Evolutionary conservation across 2,797 vertebrate species (phyloP).

Genomic region (Silurus aristotelis): DNA sequence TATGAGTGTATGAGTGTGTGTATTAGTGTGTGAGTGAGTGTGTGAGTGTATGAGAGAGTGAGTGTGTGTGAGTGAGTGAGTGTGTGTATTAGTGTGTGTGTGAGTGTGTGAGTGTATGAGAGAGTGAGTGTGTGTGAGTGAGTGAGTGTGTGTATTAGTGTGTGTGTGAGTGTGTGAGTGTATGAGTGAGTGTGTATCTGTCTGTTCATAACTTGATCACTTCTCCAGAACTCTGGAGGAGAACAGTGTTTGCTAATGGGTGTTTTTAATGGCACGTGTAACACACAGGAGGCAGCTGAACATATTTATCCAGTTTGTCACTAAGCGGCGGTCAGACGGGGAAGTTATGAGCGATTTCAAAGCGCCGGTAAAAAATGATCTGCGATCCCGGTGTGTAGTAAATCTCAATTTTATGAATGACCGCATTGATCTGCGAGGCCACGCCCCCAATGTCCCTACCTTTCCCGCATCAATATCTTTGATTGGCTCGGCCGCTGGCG

Average conservation of each 20-base stretch:
- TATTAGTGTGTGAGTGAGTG: too few relatives aligned
- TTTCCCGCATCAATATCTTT: conserved; percentile 37
- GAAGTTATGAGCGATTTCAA: conserved; percentile 68
- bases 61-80: too few relatives aligned
- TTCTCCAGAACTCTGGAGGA: background rate
- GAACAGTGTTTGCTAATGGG: background rate
- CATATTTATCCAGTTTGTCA: conserved; percentile 70
- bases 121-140: background rate
- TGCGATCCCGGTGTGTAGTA: conserved; percentile 72
- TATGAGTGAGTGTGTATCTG: background rate
- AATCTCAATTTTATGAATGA: conserved; percentile 82
- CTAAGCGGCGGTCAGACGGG: conserved; percentile 61
- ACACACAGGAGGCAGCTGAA: conserved; percentile 67
- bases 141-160: background rate
- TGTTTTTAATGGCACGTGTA: background rate
- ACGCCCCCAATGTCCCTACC: conserved; percentile 61
- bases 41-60: too few relatives aligned
- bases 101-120: background rate
- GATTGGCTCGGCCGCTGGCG: conserved; percentile 63
- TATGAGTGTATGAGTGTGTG: too few relatives aligned
- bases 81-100: too few relatives aligned
- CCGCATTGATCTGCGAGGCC: conserved; percentile 73
- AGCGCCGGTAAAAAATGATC: conserved; percentile 72
- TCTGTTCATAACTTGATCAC: background rate
- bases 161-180: background rate